phyloP scores from a whole-genome alignment of 2,888 invertebrate genomes.

The Margaritifera margaritifera region DNA sequence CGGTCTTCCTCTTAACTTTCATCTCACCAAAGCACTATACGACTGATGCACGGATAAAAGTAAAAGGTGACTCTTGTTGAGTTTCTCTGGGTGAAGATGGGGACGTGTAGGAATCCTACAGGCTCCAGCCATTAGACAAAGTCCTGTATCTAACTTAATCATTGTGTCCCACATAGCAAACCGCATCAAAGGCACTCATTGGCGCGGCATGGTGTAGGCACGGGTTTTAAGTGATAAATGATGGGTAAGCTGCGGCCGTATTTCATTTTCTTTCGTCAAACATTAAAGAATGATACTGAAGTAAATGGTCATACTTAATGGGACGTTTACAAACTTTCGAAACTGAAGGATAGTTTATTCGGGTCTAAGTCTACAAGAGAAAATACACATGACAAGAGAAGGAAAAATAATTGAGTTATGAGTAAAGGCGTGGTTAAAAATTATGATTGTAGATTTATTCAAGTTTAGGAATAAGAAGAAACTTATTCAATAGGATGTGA shows the following conservation, averaged over 20 bases:
- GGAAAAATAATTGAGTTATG: too few relatives aligned
- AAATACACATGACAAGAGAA: too few relatives aligned
- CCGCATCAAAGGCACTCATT: constrained; percentile 24
- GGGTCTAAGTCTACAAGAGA: too few relatives aligned
- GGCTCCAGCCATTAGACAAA: not conserved
- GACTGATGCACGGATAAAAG: constrained; percentile 13
- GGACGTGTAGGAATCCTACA: not conserved
- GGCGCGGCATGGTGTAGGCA: constrained; percentile 1
- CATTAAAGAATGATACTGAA: too few relatives aligned
- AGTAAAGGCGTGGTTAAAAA: too few relatives aligned
- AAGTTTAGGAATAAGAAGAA: too few relatives aligned
- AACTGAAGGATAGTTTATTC: too few relatives aligned
- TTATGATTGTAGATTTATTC: too few relatives aligned
- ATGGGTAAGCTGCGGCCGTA: not conserved
- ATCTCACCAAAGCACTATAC: constrained; percentile 36
- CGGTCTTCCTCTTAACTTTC: constrained; percentile 30
- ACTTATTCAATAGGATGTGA: too few relatives aligned
- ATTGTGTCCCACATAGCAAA: constrained; percentile 4
- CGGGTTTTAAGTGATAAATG: constrained; percentile 10
- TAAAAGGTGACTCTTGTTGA: not conserved
- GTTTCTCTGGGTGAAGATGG: constrained; percentile 1
- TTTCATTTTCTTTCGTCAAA: too few relatives aligned
- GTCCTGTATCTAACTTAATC: not conserved
- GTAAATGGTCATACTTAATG: too few relatives aligned
- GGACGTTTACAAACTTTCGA: too few relatives aligned